Conservation (phyloP, 2,113 vertebrate species). For the Poeciliopsis occidentalis region DNA sequence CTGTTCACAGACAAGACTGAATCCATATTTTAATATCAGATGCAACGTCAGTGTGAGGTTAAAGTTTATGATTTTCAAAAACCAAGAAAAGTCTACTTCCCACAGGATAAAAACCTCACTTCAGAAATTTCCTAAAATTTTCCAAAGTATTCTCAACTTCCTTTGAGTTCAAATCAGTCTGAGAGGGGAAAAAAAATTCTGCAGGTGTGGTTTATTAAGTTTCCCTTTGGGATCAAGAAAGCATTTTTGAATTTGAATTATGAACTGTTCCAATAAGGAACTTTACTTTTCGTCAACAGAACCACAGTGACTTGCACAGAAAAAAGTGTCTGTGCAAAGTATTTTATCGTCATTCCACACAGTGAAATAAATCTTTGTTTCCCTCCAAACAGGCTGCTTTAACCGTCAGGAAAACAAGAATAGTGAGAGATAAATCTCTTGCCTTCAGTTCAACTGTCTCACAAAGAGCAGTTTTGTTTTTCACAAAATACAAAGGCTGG, state of each 20-base stretch:
- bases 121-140: not conserved
- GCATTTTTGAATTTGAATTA: constrained; percentile 22
- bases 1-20: not conserved
- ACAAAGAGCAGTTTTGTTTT: constrained; percentile 6
- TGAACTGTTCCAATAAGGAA: constrained; percentile 87
- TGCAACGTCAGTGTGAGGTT: not conserved
- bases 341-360: constrained; percentile 14
- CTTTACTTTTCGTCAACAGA: constrained; percentile 34
- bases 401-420: constrained; percentile 49
- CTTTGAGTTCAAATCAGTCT: constrained; percentile 32
- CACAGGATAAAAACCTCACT: not conserved
- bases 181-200: constrained; percentile 61
- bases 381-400: constrained; percentile 22
- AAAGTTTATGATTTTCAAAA: not conserved
- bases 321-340: constrained; percentile 10
- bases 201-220: constrained; percentile 71
- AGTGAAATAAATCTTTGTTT: constrained; percentile 35
- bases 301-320: constrained; percentile 20
- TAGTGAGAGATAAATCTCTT: constrained; percentile 36
- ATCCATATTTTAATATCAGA: not conserved
- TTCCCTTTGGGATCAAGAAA: too few species aligned
- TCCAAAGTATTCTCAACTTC: constrained; percentile 3
- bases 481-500: constrained; percentile 47
- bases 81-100: too few species aligned
- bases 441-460: not conserved